Base-by-base conservation (phyloP, 2,888 invertebrate species). In the Eristalis intricaria region DNA sequence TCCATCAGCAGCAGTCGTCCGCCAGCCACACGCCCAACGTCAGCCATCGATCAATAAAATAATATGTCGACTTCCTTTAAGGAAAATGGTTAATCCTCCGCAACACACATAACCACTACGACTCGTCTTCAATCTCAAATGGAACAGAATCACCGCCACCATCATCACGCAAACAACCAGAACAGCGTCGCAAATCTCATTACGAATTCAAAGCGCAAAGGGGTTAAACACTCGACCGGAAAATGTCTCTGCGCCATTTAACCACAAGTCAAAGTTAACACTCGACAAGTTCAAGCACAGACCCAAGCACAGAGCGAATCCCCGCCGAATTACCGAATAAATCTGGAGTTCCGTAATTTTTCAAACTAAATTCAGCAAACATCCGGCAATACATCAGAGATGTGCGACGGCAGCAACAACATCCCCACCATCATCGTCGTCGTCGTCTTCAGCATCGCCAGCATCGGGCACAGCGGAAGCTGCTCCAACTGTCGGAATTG, bases 1-100 rank as follows among this genome's bases (percentile, higher is more conserved):
- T 15, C 23, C 29, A 40, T 2, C 56, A 40, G 5, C 58, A 38
- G 7, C 58, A 38, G 15, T n/a, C 43, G 7, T 22, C 32, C 38
- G 1, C 63, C 10, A 15, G 15, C 38, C 1, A 43, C 2, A 50
- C 63, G 10, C 15, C 29, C 69, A 56, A 61, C 58, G 13, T 22
- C 50, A 70, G 2, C 23, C 19, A 4, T 64, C 26, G 60, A 60
- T 13, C 74, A 76, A 64, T 61, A 71, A 26, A 76, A 50, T 84
- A 87, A 84, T 87, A 87, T 87, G 87, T 64, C 13, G 87, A 76
- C 76, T 71, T 84, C 71, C 15, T 23, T 76, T 38, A 87, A 76
- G 26, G 87, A 87, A 76, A 87, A 87, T 40, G 87, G 87, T 79
- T 87, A 87, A 87, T 74, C 78, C 60, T 78, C 63, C n/a, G 63